Base-by-base conservation (phyloP, 2,888 invertebrate species). In the Buathra laborator region DNA sequence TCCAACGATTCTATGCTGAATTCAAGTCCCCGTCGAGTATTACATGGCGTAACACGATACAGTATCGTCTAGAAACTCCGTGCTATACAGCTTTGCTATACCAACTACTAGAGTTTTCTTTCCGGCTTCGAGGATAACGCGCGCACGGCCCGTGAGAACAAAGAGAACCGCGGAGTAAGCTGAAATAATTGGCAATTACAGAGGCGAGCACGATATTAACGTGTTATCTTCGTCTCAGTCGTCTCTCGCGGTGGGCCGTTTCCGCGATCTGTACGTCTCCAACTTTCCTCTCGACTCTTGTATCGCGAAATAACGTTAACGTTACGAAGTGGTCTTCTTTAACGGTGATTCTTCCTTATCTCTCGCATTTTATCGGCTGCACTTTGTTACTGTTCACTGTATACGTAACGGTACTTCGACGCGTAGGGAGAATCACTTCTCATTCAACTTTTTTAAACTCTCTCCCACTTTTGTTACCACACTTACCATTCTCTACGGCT, bases 111-210 rank as follows among this genome's bases (percentile, higher is more conserved):
- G 37, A 37, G 37, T 68, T 59, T 70, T 71, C 32, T 59, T 71
- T 51, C 67, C 68, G 7, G 24, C 72, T n/a, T 64, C 12, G 66
- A 56, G 76, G 48, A 86, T 82, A 81, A 84, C 79, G 48, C 70
- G 48, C 70, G 46, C 67, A 37, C 9, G 56, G 43, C 51, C 43
- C 81, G 75, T 14, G 32, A 86, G 90, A 89, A 91, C 90, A 91
- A 91, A 91, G 91, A 91, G 91, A 87, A 48, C 74, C 85, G 86
- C 51, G 72, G 87, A 87, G 89, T 88, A 88, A 91, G 89, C 90
- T 86, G 87, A 91, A 91, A 90, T 91, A 91, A 91, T 91, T 91
- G 91, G 86, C 91, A 91, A 91, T 91, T 91, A 91, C 89, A 90
- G 90, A 91, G 88, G 90, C 88, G 86, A 87, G 89, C 87, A 79